These are phyloP conservation scores for Thalassarche chlororhynchos DNA, from an alignment of 2,113 vertebrate species.

Conservation along the genomic window DNA sequence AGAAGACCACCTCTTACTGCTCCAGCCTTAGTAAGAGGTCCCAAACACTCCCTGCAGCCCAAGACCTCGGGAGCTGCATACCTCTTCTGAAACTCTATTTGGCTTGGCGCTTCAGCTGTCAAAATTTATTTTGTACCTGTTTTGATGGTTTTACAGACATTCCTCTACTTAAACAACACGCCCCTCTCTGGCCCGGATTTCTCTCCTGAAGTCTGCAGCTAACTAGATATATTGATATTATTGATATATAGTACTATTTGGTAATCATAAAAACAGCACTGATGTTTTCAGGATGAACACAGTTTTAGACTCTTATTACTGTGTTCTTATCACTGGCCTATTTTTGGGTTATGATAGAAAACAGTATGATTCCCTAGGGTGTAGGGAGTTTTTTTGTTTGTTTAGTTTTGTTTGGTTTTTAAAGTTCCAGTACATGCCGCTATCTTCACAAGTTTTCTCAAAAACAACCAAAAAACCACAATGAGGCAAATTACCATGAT, in stretches of 20 bases:
- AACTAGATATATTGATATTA: background rate
- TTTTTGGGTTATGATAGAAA: background rate
- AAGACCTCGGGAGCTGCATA: background rate
- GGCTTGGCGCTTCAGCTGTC: background rate
- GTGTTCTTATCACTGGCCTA: background rate
- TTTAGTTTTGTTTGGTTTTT: background rate
- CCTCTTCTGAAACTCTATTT: background rate
- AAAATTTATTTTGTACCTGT: background rate
- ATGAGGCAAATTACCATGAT: background rate
- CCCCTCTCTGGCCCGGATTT: background rate
- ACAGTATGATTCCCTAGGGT: background rate
- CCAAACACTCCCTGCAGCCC: background rate
- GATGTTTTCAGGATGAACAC: background rate
- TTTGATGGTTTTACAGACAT: background rate
- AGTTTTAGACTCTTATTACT: background rate
- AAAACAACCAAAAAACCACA: background rate
- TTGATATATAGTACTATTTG: background rate
- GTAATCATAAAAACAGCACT: background rate
- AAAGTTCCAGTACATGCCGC: background rate
- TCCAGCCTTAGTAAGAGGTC: background rate
- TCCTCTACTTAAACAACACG: background rate
- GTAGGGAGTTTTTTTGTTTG: background rate
- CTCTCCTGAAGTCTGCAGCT: background rate
- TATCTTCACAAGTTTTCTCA: background rate
- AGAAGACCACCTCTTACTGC: background rate